Base-by-base conservation (phyloP, 1,140 invertebrate species). In the Sogatella furcifera region DNA sequence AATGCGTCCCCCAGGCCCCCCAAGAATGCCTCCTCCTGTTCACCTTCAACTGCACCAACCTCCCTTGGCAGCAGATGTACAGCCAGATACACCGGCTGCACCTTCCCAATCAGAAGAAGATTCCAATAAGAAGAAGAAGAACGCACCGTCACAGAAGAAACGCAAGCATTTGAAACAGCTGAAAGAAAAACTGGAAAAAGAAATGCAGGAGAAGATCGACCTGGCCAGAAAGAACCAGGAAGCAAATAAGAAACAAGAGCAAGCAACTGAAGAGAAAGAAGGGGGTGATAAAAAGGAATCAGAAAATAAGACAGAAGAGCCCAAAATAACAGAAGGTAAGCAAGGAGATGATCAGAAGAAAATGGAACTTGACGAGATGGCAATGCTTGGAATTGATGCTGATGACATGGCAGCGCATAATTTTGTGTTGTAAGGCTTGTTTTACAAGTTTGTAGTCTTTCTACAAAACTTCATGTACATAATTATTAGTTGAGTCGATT, bases 301-400 rank as follows among this genome's bases (percentile, higher is more conserved):
- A 28, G 49, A 38, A 5, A 15, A 42, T 11, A 22, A 58, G 28
- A 52, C 42, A 55, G 38, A 57, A 10, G 42, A 58, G 13, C 10
- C 11, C 14, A 21, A 54, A 22, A 21, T 52, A 13, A 14, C 28
- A 21, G 54, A 56, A 53, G 44, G 38, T 11, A 55, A 31, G 3
- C 59, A 59, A 56, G n/a, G 41, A 14, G 43, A 61, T 34, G 57
- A 61, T 31, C 5, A 59, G 19, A 62, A 60, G 54, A 73, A 79
- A 65, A 78, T 78, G 54, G 79, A 82, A 52, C 67, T 82, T 59
- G 83, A 85, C 44, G 83, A 86, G 62, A 69, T 86, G 56, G 84
- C 83, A 3, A 78, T 86, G 78, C 72, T 86, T 31, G 84, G 84
- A 3, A 84, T 85, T 34, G 83, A 84, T 67, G 82, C 80, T 1